Percentiles rank a stretch among this genome's conserved stretches.
These are phyloP conservation scores for Mirounga angustirostris DNA, from an alignment of 2,113 vertebrate genomes.

Conservation along the genomic window DNA sequence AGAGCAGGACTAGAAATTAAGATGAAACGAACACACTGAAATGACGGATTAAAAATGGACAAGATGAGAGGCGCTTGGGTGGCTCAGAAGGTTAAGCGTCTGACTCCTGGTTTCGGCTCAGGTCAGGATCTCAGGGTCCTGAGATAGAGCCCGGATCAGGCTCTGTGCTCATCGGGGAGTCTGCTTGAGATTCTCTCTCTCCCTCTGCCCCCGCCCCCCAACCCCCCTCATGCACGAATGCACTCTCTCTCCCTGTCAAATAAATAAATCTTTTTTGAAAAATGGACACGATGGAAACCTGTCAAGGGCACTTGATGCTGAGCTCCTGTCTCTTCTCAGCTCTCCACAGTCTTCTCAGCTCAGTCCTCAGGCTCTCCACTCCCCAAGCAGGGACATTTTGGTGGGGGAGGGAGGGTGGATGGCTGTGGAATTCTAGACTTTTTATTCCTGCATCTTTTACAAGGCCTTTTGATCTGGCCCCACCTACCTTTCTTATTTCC, in stretches of 20 bases:
- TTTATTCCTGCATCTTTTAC: neutral
- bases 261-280: neutral
- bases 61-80: neutral
- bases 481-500: neutral
- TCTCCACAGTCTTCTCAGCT: neutral
- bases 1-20: neutral
- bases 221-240: neutral
- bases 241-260: neutral
- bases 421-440: neutral
- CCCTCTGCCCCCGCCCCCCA: neutral
- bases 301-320: neutral
- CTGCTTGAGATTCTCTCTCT: neutral
- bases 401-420: neutral
- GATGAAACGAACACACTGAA: neutral
- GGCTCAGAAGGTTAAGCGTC: neutral
- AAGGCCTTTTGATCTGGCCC: neutral
- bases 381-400: neutral
- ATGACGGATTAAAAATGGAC: neutral
- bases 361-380: neutral
- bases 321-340: neutral
- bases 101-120: neutral
- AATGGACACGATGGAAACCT: neutral
- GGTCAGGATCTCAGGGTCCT: neutral
- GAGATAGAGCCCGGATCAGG: accelerated
- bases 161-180: neutral